Evolutionary conservation across 2,113 vertebrate genomes (phyloP), one percentile per base, ranked within the genome.

Genomic region (Origma solitaria): DNA sequence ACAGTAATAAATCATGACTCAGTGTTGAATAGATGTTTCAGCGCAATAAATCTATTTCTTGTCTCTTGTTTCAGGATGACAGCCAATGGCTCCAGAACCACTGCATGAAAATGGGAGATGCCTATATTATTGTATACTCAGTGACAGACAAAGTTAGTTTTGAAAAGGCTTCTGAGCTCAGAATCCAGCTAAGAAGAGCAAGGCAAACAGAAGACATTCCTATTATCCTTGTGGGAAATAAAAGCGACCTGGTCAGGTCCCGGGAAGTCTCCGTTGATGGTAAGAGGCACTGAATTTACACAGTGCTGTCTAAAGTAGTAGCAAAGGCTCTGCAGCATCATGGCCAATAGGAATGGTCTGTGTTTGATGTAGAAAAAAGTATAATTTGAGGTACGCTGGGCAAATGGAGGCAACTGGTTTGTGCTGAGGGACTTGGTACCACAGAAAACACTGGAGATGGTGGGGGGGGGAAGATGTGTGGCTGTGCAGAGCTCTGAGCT

Each of bases 191-290:
- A 71, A 98, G 99, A 95, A 98, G 99, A 70, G 99, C 98, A 57
- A 98, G 99, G 33, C 99, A 99, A 97, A 98, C 99, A 1, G 99
- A 99, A 38, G 98, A 99, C 49, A 99, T 99, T 96, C 99, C 99
- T 94, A 99, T 99, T 77, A 99, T 99, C 97, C 99, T 99, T 2
- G 99, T 99, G 95, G 99, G 99, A 93, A 99, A 99, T 96, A 99
- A 99, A 96, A 99, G 99, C 2, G 99, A 99, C 97, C 97, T 99
- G 93, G 99, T 99, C 96, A 98, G 99, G 60, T 99, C 99, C 85
- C 98, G 99, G 72, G 99, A 99, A 94, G 99, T 99, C 95, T 99
- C 99, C 15, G 98, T 99, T 44, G 99, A 99, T 54, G 99, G 99
- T 99, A 97, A 99, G 99, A 96, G 49, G 35, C 15, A 14, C 21